Conservation (phyloP, 2,113 vertebrate genomes). For the Ameiurus melas region DNA sequence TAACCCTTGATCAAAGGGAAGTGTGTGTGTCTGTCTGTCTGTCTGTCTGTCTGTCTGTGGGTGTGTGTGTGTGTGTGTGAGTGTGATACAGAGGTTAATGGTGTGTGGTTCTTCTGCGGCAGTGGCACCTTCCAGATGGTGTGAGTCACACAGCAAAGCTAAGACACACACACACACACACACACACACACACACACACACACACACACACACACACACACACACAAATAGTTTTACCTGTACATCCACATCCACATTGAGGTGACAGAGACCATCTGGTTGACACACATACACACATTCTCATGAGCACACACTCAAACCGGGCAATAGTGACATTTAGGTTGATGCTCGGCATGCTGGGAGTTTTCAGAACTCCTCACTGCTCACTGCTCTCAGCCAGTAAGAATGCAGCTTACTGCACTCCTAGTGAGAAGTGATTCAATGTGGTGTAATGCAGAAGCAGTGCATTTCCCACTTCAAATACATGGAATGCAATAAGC, state of each 20-base stretch:
- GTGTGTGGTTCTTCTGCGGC: not conserved
- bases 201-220: not conserved
- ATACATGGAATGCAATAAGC: not conserved
- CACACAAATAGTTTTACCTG: not conserved
- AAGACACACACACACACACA: not conserved
- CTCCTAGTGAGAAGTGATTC: not conserved
- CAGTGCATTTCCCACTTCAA: not conserved
- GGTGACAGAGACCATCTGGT: not conserved
- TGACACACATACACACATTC: slow-evolving; percentile 1
- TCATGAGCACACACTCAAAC: not conserved
- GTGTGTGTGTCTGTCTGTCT: not conserved
- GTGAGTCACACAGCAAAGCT: not conserved
- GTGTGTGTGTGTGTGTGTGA: not conserved
- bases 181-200: not conserved
- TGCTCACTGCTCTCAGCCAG: too few relatives aligned
- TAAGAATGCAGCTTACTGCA: not conserved
- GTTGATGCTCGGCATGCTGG: not conserved
- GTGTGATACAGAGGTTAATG: slow-evolving; percentile 15
- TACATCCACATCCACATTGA: not conserved
- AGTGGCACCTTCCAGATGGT: slow-evolving; percentile 28
- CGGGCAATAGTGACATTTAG: slow-evolving; percentile 2
- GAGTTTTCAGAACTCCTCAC: not conserved
- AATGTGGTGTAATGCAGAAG: not conserved
- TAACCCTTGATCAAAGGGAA: not conserved
- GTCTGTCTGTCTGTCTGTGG: not conserved